These are phyloP conservation scores for Melipona beecheii DNA, from an alignment of 2,888 invertebrate species.

Conservation along the genomic window DNA sequence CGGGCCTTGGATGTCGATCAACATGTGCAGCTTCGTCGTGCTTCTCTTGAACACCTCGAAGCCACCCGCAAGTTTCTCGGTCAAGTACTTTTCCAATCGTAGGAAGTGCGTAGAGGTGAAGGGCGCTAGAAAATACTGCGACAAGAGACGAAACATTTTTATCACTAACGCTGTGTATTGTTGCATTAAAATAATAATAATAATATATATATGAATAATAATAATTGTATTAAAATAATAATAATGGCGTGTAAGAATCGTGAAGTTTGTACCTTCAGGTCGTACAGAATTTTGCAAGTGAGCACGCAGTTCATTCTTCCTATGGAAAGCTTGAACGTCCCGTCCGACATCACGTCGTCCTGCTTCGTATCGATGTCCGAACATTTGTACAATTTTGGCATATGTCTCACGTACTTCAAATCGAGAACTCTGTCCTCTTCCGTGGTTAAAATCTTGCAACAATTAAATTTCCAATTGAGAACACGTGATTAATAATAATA, in stretches of 20 bases:
- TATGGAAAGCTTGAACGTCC: constrained; percentile 88
- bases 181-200: too few species aligned
- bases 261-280: constrained; percentile 86
- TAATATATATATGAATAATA: too few species aligned
- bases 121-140: constrained; percentile 86
- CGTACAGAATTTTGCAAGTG: constrained; percentile 87
- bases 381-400: constrained; percentile 85
- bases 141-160: constrained; percentile 23
- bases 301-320: constrained; percentile 90
- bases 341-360: constrained; percentile 87
- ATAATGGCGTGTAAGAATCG: not conserved
- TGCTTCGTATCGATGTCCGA: constrained; percentile 84
- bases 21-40: constrained; percentile 86
- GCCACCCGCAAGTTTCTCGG: constrained; percentile 73
- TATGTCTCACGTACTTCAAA: constrained; percentile 90
- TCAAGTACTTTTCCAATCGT: constrained; percentile 59
- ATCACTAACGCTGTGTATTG: not conserved
- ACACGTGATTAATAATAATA: not conserved
- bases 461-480: constrained; percentile 27
- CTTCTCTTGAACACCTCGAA: constrained; percentile 85
- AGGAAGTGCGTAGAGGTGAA: constrained; percentile 79
- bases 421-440: constrained; percentile 93
- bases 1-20: constrained; percentile 90
- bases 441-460: constrained; percentile 88
- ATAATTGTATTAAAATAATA: too few species aligned